Conservation (phyloP, 2,888 invertebrate species). For the Hipparchia semele region DNA sequence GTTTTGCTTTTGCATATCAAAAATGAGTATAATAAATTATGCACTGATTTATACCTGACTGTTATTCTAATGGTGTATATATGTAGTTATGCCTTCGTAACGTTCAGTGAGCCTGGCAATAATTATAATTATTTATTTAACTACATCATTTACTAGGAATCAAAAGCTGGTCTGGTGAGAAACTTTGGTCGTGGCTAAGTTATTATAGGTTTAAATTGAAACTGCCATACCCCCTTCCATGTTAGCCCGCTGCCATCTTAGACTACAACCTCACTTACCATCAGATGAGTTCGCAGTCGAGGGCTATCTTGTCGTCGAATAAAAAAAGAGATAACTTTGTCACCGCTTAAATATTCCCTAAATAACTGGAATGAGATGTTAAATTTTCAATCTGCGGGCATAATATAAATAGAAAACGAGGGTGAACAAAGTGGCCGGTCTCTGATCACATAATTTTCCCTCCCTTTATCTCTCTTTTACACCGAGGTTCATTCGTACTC, state of each 20-base stretch:
- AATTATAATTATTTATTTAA: too few relatives aligned
- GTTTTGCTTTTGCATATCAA: background rate
- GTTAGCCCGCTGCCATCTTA: too few relatives aligned
- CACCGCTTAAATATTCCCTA: background rate
- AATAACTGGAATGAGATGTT: background rate
- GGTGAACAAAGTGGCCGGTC: conserved; percentile 41
- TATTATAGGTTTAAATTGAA: too few relatives aligned
- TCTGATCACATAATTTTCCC: conserved; percentile 49
- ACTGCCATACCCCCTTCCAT: too few relatives aligned
- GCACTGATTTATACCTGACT: background rate
- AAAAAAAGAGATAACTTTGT: background rate
- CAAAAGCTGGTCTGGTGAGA: too few relatives aligned
- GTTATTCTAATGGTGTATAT: background rate
- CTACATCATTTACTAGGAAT: too few relatives aligned
- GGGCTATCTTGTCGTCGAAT: too few relatives aligned
- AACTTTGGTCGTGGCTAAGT: too few relatives aligned
- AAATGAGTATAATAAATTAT: background rate
- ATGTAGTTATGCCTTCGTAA: background rate
- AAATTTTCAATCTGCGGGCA: conserved; percentile 34
- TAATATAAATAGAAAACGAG: conserved; percentile 36
- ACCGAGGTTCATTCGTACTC: conserved; percentile 35
- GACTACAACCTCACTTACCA: too few relatives aligned
- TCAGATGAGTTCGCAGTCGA: background rate
- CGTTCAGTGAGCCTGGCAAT: background rate
- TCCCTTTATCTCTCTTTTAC: conserved; percentile 49